A percentile compares a stretch with the other conserved stretches of the same genome.
Evolutionary conservation across 2,113 vertebrate genomes (phyloP).

Genomic region (Petromus typicus): DNA sequence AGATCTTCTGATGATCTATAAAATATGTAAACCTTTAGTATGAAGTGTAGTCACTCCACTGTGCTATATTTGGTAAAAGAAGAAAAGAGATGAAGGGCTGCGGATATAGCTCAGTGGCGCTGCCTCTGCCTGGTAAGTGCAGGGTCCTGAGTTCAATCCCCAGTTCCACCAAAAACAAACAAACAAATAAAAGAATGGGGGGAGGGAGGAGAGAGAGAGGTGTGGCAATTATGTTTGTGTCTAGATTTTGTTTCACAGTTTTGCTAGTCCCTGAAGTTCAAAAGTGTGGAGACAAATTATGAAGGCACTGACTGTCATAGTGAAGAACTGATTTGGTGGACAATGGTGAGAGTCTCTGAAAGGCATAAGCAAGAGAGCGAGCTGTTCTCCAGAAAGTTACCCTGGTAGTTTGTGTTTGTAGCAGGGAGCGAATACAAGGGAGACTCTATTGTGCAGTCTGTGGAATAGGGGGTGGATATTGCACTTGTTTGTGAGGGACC

Average conservation of each 20-base stretch:
- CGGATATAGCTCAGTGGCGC: too few species aligned
- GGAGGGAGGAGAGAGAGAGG: neutral
- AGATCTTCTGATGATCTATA: neutral
- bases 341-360: conserved; percentile 6
- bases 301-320: conserved; percentile 3
- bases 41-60: neutral
- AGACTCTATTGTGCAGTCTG: neutral
- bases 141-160: too few species aligned
- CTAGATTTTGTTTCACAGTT: conserved; percentile 67
- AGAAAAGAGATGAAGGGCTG: neutral
- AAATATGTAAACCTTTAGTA: neutral
- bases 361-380: conserved; percentile 27
- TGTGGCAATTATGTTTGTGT: conserved; percentile 7
- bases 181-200: too few species aligned
- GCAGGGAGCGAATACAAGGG: conserved; percentile 22
- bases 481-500: conserved; percentile 96
- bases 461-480: conserved; percentile 91
- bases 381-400: conserved; percentile 38
- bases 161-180: too few species aligned
- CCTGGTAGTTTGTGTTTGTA: neutral
- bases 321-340: conserved; percentile 6
- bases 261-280: conserved; percentile 29
- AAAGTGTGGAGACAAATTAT: conserved; percentile 26
- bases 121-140: too few species aligned
- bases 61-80: neutral